Percentiles rank a stretch among this genome's conserved stretches.
These are phyloP conservation scores for Erebia palarica DNA, from an alignment of 2,888 invertebrate species.

Conservation along the genomic window DNA sequence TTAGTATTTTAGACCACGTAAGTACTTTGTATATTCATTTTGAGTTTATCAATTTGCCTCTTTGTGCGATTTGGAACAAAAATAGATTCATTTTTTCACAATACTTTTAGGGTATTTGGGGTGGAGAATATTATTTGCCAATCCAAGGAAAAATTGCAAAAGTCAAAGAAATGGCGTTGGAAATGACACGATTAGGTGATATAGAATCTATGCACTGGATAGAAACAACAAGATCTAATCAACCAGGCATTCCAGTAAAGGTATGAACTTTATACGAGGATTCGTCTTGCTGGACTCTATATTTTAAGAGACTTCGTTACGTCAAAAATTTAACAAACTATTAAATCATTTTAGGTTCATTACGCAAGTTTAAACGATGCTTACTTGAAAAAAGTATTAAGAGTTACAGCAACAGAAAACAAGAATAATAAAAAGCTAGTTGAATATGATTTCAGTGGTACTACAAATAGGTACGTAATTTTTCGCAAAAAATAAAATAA, in stretches of 20 bases:
- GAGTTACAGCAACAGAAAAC: constrained; percentile 36
- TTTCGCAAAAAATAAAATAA: neutral
- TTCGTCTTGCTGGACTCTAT: too few species aligned
- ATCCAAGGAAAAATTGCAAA: constrained; percentile 36
- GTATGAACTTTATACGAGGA: constrained; percentile 33
- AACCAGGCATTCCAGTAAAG: constrained; percentile 50
- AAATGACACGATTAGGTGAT: constrained; percentile 47
- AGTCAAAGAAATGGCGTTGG: constrained; percentile 39
- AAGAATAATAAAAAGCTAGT: constrained; percentile 35
- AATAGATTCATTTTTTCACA: too few species aligned
- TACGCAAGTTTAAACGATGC: constrained; percentile 53
- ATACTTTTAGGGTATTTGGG: constrained; percentile 48
- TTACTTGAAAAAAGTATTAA: constrained; percentile 49
- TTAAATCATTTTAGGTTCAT: constrained; percentile 49
- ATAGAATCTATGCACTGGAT: constrained; percentile 56
- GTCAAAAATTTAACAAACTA: neutral
- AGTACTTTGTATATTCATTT: constrained; percentile 24
- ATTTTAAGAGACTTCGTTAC: neutral
- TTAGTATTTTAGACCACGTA: constrained; percentile 38
- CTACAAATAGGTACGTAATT: constrained; percentile 49
- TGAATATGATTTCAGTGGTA: constrained; percentile 64
- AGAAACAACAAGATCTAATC: constrained; percentile 42
- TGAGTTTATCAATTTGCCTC: fast-evolving
- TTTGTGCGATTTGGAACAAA: too few species aligned
- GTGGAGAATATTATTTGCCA: constrained; percentile 51